Base-by-base conservation (phyloP, 1,140 invertebrate species). In the Eupristina koningsbergeri region DNA sequence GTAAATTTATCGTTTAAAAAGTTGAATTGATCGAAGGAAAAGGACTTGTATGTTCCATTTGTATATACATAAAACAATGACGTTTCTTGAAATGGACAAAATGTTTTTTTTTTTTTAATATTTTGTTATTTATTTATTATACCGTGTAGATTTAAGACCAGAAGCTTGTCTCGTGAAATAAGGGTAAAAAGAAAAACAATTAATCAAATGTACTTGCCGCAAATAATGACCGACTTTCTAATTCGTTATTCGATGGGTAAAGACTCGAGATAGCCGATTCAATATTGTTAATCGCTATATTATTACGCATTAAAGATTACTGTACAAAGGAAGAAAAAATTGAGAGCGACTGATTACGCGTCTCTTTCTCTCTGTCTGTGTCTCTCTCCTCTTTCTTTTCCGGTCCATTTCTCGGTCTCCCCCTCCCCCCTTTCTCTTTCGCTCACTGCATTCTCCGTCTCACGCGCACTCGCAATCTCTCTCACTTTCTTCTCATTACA, bases 281-380 rank as follows among this genome's bases (percentile, higher is more conserved):
- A 7, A 17, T 29, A 26, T 78, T 31, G 64, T 80, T 69, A 69
- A 69, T 67, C 63, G 64, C 79, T 80, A 80, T 19, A 29, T 67
- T 29, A 64, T 79, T 79, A 67, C 29, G 50, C 26, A 81, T 73
- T 81, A 73, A 81, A 76, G 7, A 58, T 58, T 34, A 74, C 77
- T 80, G 77, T 84, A 84, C 83, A 75, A 64, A 77, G 77, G 36
- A 29, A 34, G 29, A 36, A 58, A 53, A 82, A 53, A 76, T 50
- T 15, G 47, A 17, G 47, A 15, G 17, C 47, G 47, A 50, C 15
- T 50, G 47, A 15, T 9, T 7, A 17, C 47, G 47, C 53, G 53
- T 26, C 53, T 58, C 53, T 58, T 26, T 58, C 53, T 58, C 53
- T 26, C 22, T 22, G 22, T 58, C 53, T 58, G 22, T 58, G 22